Percentiles rank a stretch among this genome's conserved stretches.
phyloP scores from a whole-genome alignment of 2,113 vertebrate species.

The Paracanthobrama guichenoti region DNA sequence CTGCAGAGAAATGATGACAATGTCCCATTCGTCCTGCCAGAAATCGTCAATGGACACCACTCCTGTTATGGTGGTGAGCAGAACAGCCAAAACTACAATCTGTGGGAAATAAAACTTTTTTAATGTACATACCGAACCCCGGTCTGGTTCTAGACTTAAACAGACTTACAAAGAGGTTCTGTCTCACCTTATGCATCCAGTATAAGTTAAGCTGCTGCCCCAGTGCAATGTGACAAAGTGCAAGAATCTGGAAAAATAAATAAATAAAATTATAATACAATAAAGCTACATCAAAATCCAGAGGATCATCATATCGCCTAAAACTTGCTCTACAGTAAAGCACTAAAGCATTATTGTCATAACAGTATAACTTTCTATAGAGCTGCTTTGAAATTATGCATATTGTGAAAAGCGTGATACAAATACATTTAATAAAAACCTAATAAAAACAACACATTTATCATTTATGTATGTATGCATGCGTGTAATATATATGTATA shows the following conservation, averaged over 20 bases:
- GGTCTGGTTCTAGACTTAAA: background rate
- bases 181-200: constrained; percentile 95
- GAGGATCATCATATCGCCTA: too few species aligned
- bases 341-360: too few species aligned
- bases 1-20: constrained; percentile 89
- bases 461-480: too few species aligned
- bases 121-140: background rate
- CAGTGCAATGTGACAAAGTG: constrained; percentile 90
- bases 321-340: too few species aligned
- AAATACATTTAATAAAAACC: too few species aligned
- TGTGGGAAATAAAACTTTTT: constrained; percentile 58
- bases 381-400: too few species aligned
- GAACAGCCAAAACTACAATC: constrained; percentile 83
- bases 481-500: too few species aligned
- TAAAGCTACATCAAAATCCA: too few species aligned
- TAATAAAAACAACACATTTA: too few species aligned
- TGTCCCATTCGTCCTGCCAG: constrained; percentile 91
- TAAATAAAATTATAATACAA: too few species aligned
- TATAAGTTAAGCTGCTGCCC: constrained; percentile 96
- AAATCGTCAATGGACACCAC: constrained; percentile 86
- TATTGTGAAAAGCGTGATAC: too few species aligned
- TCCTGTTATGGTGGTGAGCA: constrained; percentile 85
- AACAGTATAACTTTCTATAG: too few species aligned
- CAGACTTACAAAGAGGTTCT: background rate
- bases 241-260: constrained; percentile 80